Evolutionary conservation across 2,888 invertebrate genomes (phyloP), one percentile per base, ranked within the genome.

Genomic region (Drosophila nr. fundita): DNA sequence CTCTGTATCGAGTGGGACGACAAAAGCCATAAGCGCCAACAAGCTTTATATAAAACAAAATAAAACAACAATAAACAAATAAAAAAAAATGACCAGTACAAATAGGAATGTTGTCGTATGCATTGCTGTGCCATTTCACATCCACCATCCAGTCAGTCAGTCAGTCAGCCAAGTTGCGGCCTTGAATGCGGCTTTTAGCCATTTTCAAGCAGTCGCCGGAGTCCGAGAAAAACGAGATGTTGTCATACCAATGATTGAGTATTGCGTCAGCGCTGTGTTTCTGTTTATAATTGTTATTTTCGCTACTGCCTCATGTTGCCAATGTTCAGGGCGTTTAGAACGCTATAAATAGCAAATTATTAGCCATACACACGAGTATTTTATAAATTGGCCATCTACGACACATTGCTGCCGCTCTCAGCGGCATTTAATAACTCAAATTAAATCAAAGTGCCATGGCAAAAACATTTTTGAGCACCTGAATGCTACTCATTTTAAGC

Each of bases 271-370:
- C 65, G n/a, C 30, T n/a, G 38, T 21, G 13, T 61, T 59, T 55
- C 45, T 55, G 40, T 52, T 70, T 70, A 42, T 70, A 36, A 30
- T 65, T 58, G 53, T 58, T 53, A 10, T 24, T 40, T 27, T 34
- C 42, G 34, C 32, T 40, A 49, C 13, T 59, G 49, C 1, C 42
- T 38, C 38, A 24, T 64, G 57, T 65, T 67, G 68, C 24, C 49
- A 62, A 49, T 60, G 71, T 71, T 78, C 71, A 71, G 77, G 60
- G n/a, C 40, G 40, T 79, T 80, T 58, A 66, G 8, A 73, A 61
- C 64, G 76, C 76, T 84, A 87, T 81, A 75, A 89, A 89, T 89
- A 89, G 81, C 64, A 76, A 69, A 74, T 73, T 74, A 83, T 81
- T 81, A 86, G 78, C 55, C 59, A 53, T 52, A 68, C 54, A 69